Conservation (phyloP, 2,888 invertebrate genomes). For the Phengaris alcon region DNA sequence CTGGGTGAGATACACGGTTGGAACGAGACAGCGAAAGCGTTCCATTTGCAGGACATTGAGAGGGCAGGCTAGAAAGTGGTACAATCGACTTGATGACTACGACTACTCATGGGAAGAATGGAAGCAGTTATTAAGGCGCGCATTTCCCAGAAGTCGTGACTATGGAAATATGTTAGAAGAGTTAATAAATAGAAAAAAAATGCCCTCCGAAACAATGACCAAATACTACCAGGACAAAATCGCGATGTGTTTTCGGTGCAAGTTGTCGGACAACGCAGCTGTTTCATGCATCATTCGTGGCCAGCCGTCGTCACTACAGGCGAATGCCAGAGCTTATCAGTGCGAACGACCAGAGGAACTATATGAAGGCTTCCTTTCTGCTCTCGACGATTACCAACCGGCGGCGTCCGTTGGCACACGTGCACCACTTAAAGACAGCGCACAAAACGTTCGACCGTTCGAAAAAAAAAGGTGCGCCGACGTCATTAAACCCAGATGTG, state of each 20-base stretch:
- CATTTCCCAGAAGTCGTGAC: conserved; percentile 42
- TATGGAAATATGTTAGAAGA: conserved; percentile 40
- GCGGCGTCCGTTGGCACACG: conserved; percentile 11
- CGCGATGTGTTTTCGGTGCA: conserved; percentile 43
- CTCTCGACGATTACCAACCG: conserved; percentile 39
- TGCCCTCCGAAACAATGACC: conserved; percentile 40
- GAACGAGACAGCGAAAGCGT: conserved; percentile 39
- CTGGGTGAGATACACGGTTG: conserved; percentile 41
- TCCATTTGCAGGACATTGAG: conserved; percentile 40
- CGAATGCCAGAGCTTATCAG: conserved; percentile 42
- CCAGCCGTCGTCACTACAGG: conserved; percentile 38
- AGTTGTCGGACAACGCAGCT: conserved; percentile 38
- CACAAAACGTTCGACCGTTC: not conserved
- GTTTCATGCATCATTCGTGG: conserved; percentile 44
- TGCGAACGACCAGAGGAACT: conserved; percentile 40
- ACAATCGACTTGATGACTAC: conserved; percentile 41
- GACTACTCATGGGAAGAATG: conserved; percentile 42
- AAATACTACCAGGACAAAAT: conserved; percentile 46
- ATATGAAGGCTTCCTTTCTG: conserved; percentile 39
- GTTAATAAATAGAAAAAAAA: conserved; percentile 39
- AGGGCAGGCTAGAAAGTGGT: conserved; percentile 43
- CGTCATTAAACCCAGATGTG: not conserved
- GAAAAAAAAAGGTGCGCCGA: not conserved
- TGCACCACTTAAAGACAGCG: too few species aligned
- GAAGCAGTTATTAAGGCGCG: conserved; percentile 40